A percentile compares a stretch with the other conserved stretches of the same genome.
Conservation (phyloP, 1,140 invertebrate genomes). For the Homarus americanus region DNA sequence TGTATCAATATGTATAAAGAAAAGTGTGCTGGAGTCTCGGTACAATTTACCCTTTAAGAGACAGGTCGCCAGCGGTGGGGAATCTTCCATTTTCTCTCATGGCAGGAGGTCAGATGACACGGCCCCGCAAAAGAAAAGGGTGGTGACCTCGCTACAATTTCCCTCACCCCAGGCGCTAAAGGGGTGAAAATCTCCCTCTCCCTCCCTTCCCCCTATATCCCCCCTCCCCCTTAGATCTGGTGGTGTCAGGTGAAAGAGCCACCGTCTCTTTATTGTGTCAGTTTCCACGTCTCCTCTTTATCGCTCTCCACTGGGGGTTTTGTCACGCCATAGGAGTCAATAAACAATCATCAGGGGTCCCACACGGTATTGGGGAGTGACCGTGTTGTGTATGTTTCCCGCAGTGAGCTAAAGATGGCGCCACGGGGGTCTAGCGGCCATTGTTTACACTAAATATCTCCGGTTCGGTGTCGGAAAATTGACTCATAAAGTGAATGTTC, state of each 20-base stretch:
- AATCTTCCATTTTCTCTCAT: conserved; percentile 47
- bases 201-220: too few relatives aligned
- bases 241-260: conserved; percentile 30
- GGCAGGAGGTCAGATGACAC: conserved; percentile 26
- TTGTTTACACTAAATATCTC: too few relatives aligned
- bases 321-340: neutral
- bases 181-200: conserved; percentile 32
- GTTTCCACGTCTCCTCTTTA: neutral
- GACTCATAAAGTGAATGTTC: too few relatives aligned
- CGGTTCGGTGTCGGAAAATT: too few relatives aligned
- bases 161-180: conserved; percentile 52
- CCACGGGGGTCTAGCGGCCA: neutral
- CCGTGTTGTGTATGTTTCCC: neutral
- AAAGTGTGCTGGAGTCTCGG: too few relatives aligned
- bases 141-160: conserved; percentile 31
- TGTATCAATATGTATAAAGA: too few relatives aligned
- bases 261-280: conserved; percentile 14
- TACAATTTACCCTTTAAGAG: too few relatives aligned
- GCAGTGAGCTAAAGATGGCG: neutral
- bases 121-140: conserved; percentile 21
- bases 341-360: neutral
- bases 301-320: neutral
- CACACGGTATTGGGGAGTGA: neutral
- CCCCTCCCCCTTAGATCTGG: conserved; percentile 35
- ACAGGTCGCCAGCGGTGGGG: too few relatives aligned